Conservation (phyloP, 2,113 vertebrate genomes). For the Uria lomvia region DNA sequence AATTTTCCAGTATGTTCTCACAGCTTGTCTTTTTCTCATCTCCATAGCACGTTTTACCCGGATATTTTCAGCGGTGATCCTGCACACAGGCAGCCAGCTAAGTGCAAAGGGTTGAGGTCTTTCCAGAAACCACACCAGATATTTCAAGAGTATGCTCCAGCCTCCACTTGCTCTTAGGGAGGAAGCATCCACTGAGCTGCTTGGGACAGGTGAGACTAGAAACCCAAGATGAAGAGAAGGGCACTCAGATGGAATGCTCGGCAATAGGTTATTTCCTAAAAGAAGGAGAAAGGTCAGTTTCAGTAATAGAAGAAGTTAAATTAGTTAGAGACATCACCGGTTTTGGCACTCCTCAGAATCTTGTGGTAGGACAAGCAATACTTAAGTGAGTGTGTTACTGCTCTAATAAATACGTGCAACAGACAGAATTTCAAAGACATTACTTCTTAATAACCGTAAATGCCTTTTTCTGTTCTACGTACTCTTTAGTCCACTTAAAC, state of each 20-base stretch:
- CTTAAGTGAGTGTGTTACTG: neutral
- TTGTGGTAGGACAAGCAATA: neutral
- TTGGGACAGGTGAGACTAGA: slow-evolving; percentile 59
- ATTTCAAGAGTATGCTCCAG: slow-evolving; percentile 35
- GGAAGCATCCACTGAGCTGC: slow-evolving; percentile 28
- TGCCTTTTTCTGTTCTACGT: neutral
- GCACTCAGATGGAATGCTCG: neutral
- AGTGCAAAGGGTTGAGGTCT: slow-evolving; percentile 55
- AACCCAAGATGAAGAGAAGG: neutral
- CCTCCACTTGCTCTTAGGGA: slow-evolving; percentile 5
- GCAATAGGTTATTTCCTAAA: neutral
- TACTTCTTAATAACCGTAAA: neutral
- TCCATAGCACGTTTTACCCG: slow-evolving; percentile 49
- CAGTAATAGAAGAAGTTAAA: neutral
- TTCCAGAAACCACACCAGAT: slow-evolving; percentile 43
- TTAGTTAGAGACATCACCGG: rapidly evolving
- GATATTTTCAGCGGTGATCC: slow-evolving; percentile 64
- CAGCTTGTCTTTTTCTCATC: neutral
- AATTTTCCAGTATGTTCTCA: neutral
- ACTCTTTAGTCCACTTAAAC: neutral
- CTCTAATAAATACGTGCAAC: neutral
- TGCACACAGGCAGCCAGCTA: slow-evolving; percentile 37
- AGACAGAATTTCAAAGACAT: neutral
- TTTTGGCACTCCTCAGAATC: neutral
- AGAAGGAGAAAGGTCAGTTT: neutral